Percentiles rank a stretch among this genome's conserved stretches.
These are phyloP conservation scores for Sarcophilus harrisii DNA, from an alignment of 2,797 vertebrate species.

Conservation along the genomic window DNA sequence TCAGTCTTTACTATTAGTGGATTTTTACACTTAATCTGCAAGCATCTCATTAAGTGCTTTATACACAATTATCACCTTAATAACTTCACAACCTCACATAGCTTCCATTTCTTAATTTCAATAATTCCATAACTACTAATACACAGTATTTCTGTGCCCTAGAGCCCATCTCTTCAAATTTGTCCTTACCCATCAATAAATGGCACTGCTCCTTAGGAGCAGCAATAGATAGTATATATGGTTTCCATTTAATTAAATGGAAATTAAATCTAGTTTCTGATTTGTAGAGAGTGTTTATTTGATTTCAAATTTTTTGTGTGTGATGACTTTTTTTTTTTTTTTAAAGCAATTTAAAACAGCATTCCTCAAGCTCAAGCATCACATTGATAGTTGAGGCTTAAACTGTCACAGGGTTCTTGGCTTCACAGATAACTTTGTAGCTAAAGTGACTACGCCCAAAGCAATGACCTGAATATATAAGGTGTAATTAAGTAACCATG, in stretches of 20 bases:
- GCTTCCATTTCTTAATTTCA: neutral
- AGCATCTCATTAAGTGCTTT: neutral
- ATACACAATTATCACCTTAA: neutral
- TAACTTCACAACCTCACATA: neutral
- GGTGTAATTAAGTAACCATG: neutral
- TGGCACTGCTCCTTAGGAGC: neutral
- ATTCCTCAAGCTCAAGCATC: neutral
- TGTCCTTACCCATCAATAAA: neutral
- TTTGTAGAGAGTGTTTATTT: neutral
- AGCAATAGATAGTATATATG: constrained; percentile 9
- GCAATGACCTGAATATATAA: neutral
- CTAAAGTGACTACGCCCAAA: neutral
- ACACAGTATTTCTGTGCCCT: neutral
- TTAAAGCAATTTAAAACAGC: neutral
- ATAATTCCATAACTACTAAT: neutral
- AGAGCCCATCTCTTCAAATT: neutral
- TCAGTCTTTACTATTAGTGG: neutral
- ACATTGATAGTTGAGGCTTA: neutral
- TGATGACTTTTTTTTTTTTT: neutral
- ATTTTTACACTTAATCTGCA: neutral
- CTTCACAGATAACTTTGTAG: constrained; percentile 25
- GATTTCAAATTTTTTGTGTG: neutral
- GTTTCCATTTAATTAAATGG: neutral
- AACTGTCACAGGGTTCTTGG: neutral
- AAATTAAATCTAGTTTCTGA: constrained; percentile 11